A percentile compares a stretch with the other conserved stretches of the same genome.
Conservation (phyloP, 2,797 vertebrate species). For the Borostomias antarcticus region DNA sequence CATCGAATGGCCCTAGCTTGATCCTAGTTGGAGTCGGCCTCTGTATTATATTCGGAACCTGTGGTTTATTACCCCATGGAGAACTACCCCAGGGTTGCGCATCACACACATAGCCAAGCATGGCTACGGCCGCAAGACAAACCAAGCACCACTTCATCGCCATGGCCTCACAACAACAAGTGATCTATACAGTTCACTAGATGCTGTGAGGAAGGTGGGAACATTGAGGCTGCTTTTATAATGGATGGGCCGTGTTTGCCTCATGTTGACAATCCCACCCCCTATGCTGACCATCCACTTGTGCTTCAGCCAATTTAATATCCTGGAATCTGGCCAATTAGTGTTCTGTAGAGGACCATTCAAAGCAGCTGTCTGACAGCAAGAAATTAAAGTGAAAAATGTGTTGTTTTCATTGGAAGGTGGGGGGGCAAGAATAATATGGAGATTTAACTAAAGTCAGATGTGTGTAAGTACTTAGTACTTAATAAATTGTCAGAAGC, state of each 20-base stretch:
- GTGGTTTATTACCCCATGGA: too few relatives aligned
- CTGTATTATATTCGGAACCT: too few relatives aligned
- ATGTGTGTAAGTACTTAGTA: too few relatives aligned
- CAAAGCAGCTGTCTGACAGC: neutral
- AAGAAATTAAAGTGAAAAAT: too few relatives aligned
- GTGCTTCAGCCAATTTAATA: constrained; percentile 13
- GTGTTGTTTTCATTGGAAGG: too few relatives aligned
- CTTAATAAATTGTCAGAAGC: too few relatives aligned
- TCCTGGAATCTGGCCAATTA: neutral
- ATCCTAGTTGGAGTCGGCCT: too few relatives aligned
- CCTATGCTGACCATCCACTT: constrained; percentile 26
- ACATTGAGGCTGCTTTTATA: constrained; percentile 61
- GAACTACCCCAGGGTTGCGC: constrained; percentile 30
- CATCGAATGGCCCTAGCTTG: too few relatives aligned
- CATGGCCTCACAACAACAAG: constrained; percentile 60
- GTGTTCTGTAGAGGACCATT: neutral
- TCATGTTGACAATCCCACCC: constrained; percentile 40
- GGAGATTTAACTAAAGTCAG: too few relatives aligned
- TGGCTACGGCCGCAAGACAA: constrained; percentile 58
- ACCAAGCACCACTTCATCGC: constrained; percentile 48
- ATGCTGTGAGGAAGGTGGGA: constrained; percentile 46
- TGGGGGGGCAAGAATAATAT: too few relatives aligned
- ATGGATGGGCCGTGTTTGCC: constrained; percentile 42
- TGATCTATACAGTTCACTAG: constrained; percentile 49
- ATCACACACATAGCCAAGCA: constrained; percentile 52